Conservation (phyloP, 2,113 vertebrate species). For the Albula goreensis region DNA sequence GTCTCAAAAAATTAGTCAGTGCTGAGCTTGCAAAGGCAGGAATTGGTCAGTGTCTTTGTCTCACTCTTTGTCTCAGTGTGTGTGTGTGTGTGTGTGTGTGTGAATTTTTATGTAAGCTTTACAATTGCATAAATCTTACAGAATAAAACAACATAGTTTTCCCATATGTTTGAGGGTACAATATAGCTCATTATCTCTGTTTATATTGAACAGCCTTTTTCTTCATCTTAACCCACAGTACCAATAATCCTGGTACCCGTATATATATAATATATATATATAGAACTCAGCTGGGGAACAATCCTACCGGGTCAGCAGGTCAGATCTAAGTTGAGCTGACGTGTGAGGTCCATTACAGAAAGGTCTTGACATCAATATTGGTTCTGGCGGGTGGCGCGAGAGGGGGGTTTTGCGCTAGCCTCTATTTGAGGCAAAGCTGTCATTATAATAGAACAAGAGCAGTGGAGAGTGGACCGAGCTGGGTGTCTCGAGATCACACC, state of each 20-base stretch:
- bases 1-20: background rate
- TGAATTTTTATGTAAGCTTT: too few species aligned
- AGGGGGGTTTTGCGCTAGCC: background rate
- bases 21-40: background rate
- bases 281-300: background rate
- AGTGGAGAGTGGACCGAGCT: background rate
- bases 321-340: background rate
- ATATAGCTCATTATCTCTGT: too few species aligned
- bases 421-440: background rate
- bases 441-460: background rate
- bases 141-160: too few species aligned
- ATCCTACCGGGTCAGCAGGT: background rate
- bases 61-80: background rate
- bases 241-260: too few species aligned
- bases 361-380: slow-evolving; percentile 2
- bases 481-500: background rate
- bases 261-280: too few species aligned
- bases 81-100: background rate
- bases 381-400: background rate
- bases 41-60: background rate
- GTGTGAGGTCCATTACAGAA: background rate
- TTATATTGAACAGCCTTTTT: too few species aligned
- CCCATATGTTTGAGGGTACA: background rate
- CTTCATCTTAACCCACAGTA: too few species aligned
- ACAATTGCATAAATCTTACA: too few species aligned